Evolutionary conservation across 2,797 vertebrate species (phyloP).

Genomic region (Ateles fusciceps): DNA sequence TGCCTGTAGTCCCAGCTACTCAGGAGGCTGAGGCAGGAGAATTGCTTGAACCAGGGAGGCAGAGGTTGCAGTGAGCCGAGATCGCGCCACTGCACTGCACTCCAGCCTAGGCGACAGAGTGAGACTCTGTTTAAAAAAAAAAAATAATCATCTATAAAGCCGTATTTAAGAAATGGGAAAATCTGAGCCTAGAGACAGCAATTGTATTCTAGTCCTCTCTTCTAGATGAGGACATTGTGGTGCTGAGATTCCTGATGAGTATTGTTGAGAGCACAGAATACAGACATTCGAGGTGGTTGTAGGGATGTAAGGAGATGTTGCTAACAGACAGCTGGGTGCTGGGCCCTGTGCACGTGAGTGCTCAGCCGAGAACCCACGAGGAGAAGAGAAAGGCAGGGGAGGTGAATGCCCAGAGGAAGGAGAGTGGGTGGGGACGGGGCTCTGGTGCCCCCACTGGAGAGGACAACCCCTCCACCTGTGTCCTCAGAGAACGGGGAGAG

Average conservation of each 20-base stretch:
- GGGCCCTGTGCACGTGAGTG: background rate
- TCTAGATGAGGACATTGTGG: background rate
- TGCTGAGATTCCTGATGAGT: fast-evolving
- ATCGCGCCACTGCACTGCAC: too few relatives aligned
- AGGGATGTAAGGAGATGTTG: too few relatives aligned
- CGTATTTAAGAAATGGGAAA: background rate
- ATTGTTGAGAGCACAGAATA: fast-evolving
- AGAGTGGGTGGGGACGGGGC: background rate
- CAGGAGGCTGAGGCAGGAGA: too few relatives aligned
- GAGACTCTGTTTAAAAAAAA: too few relatives aligned
- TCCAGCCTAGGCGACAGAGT: too few relatives aligned
- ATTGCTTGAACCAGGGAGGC: too few relatives aligned
- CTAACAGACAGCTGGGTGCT: background rate
- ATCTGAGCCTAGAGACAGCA: background rate
- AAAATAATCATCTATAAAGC: background rate
- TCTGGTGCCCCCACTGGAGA: too few relatives aligned
- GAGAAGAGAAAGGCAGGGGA: background rate
- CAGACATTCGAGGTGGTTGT: fast-evolving
- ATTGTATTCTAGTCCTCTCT: background rate
- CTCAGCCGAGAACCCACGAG: background rate
- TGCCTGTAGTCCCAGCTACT: too few relatives aligned
- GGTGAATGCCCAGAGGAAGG: fast-evolving
- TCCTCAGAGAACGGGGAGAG: background rate
- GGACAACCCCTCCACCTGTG: background rate
- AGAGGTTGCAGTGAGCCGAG: too few relatives aligned